Conservation (phyloP, 2,888 invertebrate species). For the Apodemia mormo region DNA sequence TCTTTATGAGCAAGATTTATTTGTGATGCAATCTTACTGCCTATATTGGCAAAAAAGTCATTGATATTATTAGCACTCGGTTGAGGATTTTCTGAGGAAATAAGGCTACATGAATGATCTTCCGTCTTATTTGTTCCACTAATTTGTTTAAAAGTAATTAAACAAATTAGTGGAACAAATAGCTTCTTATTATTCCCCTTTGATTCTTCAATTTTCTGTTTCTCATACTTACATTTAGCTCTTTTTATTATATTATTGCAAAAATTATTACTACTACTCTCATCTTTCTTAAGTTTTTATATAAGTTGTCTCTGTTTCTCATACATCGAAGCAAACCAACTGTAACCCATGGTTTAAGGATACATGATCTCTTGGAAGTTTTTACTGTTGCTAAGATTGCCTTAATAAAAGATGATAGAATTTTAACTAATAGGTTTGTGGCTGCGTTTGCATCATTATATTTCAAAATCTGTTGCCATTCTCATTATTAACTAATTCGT, state of each 20-base stretch:
- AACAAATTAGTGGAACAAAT: no score
- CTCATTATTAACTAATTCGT: not conserved
- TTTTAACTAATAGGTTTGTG: not conserved
- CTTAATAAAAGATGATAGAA: not conserved
- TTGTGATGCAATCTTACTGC: not conserved
- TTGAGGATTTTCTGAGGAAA: not conserved
- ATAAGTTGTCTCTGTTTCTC: constrained; percentile 16
- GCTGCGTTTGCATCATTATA: not conserved
- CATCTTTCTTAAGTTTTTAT: constrained; percentile 24
- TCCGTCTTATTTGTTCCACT: not conserved
- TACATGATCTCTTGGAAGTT: not conserved
- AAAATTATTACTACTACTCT: no score
- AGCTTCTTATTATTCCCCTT: constrained; percentile 14
- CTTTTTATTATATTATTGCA: no score
- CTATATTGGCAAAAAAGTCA: not conserved
- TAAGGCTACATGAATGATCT: not conserved
- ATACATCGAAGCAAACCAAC: constrained; percentile 20
- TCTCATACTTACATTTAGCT: no score
- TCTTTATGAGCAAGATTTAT: not conserved
- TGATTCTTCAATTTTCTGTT: constrained; percentile 1
- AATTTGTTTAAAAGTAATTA: constrained; percentile 2
- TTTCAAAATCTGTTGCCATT: not conserved
- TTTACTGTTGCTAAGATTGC: constrained; percentile 32
- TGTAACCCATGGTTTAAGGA: constrained; percentile 24
- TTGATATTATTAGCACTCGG: not conserved